Conservation (phyloP, 2,797 vertebrate genomes). For the Clangula hyemalis region DNA sequence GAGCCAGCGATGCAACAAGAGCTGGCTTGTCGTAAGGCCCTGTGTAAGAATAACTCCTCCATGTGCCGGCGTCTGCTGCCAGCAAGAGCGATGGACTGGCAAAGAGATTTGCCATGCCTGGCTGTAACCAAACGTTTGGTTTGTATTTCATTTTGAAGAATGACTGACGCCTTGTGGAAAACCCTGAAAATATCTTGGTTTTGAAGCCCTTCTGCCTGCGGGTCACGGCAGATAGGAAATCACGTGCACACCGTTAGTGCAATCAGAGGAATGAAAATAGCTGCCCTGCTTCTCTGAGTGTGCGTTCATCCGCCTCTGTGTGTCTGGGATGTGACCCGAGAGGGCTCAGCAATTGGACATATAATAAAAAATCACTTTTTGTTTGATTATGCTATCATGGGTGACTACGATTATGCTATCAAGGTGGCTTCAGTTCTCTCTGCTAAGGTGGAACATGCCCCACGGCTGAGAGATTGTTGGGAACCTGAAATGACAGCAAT, state of each 20-base stretch:
- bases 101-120: background rate
- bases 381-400: background rate
- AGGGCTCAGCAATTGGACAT: background rate
- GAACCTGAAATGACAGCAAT: background rate
- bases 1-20: conserved; percentile 45
- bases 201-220: background rate
- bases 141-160: background rate
- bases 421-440: background rate
- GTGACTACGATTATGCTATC: background rate
- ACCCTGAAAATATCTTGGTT: background rate
- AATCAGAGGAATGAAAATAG: background rate
- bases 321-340: too few species aligned
- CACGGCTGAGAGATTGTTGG: accelerated
- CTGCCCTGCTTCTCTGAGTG: accelerated
- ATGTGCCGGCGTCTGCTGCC: background rate
- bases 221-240: background rate
- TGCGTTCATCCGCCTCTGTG: background rate
- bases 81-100: background rate
- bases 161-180: conserved; percentile 47
- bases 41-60: background rate
- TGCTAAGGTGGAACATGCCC: background rate
- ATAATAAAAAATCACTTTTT: background rate
- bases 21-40: conserved; percentile 29
- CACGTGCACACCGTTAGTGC: accelerated
- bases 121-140: background rate